Conservation (phyloP, 1,140 invertebrate species). For the Caenorhabditis inopinata region DNA sequence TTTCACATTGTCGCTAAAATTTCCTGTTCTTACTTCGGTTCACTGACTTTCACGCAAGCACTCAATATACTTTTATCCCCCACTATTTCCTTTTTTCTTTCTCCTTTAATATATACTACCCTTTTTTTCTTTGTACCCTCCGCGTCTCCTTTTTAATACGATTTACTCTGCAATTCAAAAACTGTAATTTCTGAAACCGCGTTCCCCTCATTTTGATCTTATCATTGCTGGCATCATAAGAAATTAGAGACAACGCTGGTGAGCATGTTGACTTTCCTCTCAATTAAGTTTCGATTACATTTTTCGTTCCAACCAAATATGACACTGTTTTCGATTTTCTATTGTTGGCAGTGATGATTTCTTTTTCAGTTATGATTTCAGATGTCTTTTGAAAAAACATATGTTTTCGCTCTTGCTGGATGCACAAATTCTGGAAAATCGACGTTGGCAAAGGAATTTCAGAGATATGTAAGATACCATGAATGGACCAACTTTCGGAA, state of each 20-base stretch:
- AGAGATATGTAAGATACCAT: slow-evolving; percentile 26
- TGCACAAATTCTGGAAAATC: slow-evolving; percentile 51
- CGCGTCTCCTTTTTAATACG: neutral
- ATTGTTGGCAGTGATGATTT: too few species aligned
- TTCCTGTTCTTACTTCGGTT: neutral
- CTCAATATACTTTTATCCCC: too few species aligned
- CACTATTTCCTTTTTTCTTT: neutral
- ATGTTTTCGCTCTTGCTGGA: slow-evolving; percentile 40
- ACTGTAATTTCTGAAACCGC: neutral
- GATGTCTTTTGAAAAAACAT: neutral
- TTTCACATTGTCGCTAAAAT: neutral
- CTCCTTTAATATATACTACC: too few species aligned
- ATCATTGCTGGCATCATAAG: neutral
- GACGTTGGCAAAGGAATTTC: slow-evolving; percentile 36
- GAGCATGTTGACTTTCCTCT: neutral
- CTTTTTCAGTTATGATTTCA: neutral
- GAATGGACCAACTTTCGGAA: neutral
- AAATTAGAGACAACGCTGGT: neutral
- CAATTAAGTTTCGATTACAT: too few species aligned
- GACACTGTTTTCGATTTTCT: neutral
- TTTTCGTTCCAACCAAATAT: too few species aligned
- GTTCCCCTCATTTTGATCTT: neutral
- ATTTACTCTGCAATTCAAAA: neutral
- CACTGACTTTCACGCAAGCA: too few species aligned
- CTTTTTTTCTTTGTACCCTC: neutral